Evolutionary conservation across 2,888 invertebrate species (phyloP).

Genomic region (Disparrhopalites patrizii): DNA sequence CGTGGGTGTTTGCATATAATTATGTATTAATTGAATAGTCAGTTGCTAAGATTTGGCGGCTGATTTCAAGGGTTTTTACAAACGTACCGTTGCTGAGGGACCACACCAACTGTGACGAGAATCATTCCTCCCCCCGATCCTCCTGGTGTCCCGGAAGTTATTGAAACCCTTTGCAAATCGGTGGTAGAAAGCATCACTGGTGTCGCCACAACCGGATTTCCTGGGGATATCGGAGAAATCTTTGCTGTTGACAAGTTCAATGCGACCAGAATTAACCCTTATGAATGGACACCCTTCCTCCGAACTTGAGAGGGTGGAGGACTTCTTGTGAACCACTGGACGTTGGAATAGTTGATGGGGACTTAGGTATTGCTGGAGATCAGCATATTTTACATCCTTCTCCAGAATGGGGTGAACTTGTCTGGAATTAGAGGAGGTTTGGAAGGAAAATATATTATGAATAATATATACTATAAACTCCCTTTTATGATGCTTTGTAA

Average conservation of each 20-base stretch:
- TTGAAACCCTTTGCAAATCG: constrained; percentile 33
- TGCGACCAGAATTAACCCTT: constrained; percentile 48
- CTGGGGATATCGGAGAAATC: not conserved
- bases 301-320: constrained; percentile 40
- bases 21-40: constrained; percentile 2
- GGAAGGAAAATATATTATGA: no score
- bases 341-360: constrained; percentile 24
- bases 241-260: constrained; percentile 44
- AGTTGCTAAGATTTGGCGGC: no score
- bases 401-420: constrained; percentile 48
- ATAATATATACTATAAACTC: no score
- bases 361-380: constrained; percentile 30
- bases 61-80: no score
- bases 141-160: constrained; percentile 2
- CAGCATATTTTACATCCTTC: constrained; percentile 39
- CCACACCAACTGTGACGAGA: constrained; percentile 47
- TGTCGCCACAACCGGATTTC: constrained; percentile 22
- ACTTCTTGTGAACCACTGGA: constrained; percentile 36
- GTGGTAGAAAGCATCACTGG: constrained; percentile 22
- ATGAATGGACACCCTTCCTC: constrained; percentile 44
- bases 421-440: constrained; percentile 30
- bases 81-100: no score
- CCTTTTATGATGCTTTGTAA: no score
- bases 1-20: constrained; percentile 5
- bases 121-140: constrained; percentile 36